Percentiles rank a stretch among this genome's conserved stretches.
These are phyloP conservation scores for Suncus etruscus DNA, from an alignment of 2,113 vertebrate genomes.

Conservation along the genomic window DNA sequence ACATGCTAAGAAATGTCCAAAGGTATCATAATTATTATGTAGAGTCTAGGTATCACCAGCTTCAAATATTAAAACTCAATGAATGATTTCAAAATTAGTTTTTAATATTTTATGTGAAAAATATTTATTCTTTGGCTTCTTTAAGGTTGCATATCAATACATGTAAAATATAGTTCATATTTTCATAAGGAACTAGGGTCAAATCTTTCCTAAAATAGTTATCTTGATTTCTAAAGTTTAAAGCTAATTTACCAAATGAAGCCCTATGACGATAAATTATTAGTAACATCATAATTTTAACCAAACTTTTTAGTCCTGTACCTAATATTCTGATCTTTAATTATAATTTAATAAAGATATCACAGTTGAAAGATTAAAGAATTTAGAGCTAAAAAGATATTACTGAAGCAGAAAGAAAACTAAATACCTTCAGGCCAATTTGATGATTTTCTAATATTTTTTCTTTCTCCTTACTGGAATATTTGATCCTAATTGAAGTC, in stretches of 20 bases:
- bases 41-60: not conserved
- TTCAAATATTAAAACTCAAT: not conserved
- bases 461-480: not conserved
- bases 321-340: not conserved
- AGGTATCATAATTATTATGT: not conserved
- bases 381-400: not conserved
- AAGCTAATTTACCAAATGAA: constrained; percentile 23
- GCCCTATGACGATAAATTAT: not conserved
- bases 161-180: constrained; percentile 2
- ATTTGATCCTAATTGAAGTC: not conserved
- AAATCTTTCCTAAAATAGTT: not conserved
- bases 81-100: constrained; percentile 42
- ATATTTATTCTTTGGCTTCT: constrained; percentile 32
- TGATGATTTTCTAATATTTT: not conserved
- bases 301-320: not conserved
- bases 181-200: constrained; percentile 23
- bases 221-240: constrained; percentile 41
- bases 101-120: constrained; percentile 13
- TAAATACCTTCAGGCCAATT: not conserved
- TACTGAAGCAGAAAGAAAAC: not conserved
- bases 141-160: not conserved
- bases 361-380: not conserved
- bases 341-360: not conserved
- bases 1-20: not conserved
- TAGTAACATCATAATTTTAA: not conserved